Evolutionary conservation across 2,888 invertebrate genomes (phyloP), one percentile per base, ranked within the genome.

Genomic region (Aphodius granarius): DNA sequence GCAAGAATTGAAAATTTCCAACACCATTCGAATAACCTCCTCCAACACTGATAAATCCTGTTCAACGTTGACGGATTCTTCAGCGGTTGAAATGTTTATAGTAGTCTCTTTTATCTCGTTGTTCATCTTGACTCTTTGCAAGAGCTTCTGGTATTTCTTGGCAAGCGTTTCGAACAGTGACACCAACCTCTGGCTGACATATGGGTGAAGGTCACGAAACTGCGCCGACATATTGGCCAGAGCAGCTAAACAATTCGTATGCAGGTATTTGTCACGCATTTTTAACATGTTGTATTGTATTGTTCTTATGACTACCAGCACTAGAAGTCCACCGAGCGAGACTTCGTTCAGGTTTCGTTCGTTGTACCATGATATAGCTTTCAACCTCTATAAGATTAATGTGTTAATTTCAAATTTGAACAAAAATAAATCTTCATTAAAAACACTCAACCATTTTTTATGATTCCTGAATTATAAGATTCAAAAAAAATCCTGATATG

Each of bases 241-340:
- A 5, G 99, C 98, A 1, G 99, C 99, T 79, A 99, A 89, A 85
- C 99, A 99, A 88, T 99, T 99, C 2, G 98, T 99, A 86, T 99
- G 99, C 17, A 99, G 90, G 87, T 99, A 99, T 87, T 98, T 97
- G 86, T 98, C 98, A 80, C 97, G 90, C 90, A 97, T 97, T 85
- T 97, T 94, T 78, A 97, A 91, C 93, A 99, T 97, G 85, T 99
- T 99, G 89, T 96, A 97, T 85, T 99, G 99, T 82, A 99, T 94
- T 5, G 98, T 98, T 77, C 99, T 90, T 22, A 98, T 94, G n/a
- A 99, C 94, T 1, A 99, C 97, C 73, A 99, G 89, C 75, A 99
- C 95, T 82, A 97, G 91, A 15, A 99, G 90, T 5, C 99, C 98
- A 3, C 99, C 99, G 5, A 99, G 89, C 0, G 97, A 95, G 80